phyloP scores from a whole-genome alignment of 2,113 vertebrate genomes.

The Sialia sialis region DNA sequence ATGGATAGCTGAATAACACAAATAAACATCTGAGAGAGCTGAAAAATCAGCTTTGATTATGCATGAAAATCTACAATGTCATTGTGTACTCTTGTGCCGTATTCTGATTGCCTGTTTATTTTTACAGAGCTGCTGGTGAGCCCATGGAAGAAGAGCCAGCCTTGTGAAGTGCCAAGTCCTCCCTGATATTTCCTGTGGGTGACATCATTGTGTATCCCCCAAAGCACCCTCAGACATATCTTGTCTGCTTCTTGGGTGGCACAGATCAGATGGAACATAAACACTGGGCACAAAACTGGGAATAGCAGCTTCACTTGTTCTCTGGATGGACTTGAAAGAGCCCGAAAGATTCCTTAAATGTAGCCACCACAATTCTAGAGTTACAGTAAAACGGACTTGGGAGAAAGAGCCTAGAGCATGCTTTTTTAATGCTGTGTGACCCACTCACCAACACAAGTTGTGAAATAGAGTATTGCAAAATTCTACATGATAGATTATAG shows the following conservation, averaged over 20 bases:
- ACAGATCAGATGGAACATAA: conserved; percentile 82
- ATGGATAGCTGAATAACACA: conserved; percentile 92
- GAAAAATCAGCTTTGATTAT: conserved; percentile 97
- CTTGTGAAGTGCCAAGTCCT: conserved; percentile 89
- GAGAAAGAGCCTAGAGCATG: conserved; percentile 66
- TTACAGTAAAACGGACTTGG: conserved; percentile 69
- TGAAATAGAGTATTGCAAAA: conserved; percentile 56
- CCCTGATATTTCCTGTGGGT: conserved; percentile 88
- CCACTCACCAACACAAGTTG: conserved; percentile 47
- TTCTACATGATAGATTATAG: conserved; percentile 51
- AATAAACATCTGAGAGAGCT: conserved; percentile 92
- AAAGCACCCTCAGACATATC: conserved; percentile 88
- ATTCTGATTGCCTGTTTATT: conserved; percentile 99
- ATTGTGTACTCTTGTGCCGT: conserved; percentile 89
- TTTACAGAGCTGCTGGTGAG: conserved; percentile 88
- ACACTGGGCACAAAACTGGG: conserved; percentile 79
- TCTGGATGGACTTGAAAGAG: conserved; percentile 79
- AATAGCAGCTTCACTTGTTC: conserved; percentile 80
- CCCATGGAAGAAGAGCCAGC: conserved; percentile 87
- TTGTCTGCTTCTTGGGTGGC: conserved; percentile 95
- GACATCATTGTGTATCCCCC: conserved; percentile 94
- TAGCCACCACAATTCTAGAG: conserved; percentile 74
- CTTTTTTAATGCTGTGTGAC: conserved; percentile 62
- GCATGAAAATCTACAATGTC: conserved; percentile 89
- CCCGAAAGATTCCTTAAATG: conserved; percentile 69